These are phyloP conservation scores for Leucopsar rothschildi DNA, from an alignment of 2,113 vertebrate genomes.

Conservation along the genomic window DNA sequence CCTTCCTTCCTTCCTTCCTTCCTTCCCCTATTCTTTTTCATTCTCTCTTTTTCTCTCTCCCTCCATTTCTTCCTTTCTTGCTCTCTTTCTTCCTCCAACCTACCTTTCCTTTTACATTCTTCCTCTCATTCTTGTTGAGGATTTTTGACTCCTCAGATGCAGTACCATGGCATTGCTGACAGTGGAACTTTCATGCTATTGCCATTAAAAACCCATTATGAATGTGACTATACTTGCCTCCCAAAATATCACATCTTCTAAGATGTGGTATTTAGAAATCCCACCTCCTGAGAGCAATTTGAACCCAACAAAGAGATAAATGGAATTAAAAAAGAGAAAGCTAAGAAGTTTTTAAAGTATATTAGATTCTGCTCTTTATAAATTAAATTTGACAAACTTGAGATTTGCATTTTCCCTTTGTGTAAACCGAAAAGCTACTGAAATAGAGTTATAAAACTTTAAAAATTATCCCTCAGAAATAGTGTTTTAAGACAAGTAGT, in stretches of 20 bases:
- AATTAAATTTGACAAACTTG: not conserved
- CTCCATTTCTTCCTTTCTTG: not conserved
- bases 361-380: not conserved
- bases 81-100: accelerated
- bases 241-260: not conserved
- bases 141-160: not conserved
- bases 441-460: not conserved
- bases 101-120: not conserved
- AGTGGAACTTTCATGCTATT: not conserved
- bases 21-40: too few relatives aligned
- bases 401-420: not conserved
- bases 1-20: too few relatives aligned
- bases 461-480: not conserved
- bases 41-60: accelerated
- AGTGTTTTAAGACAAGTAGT: not conserved
- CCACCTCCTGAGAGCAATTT: not conserved
- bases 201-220: not conserved
- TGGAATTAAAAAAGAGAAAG: not conserved
- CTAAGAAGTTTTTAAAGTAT: not conserved
- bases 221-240: not conserved
- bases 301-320: not conserved
- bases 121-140: not conserved
- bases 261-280: not conserved
- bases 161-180: not conserved
- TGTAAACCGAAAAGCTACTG: not conserved